phyloP scores from a whole-genome alignment of 1,140 invertebrate species.

The Calliopsis andreniformis region DNA sequence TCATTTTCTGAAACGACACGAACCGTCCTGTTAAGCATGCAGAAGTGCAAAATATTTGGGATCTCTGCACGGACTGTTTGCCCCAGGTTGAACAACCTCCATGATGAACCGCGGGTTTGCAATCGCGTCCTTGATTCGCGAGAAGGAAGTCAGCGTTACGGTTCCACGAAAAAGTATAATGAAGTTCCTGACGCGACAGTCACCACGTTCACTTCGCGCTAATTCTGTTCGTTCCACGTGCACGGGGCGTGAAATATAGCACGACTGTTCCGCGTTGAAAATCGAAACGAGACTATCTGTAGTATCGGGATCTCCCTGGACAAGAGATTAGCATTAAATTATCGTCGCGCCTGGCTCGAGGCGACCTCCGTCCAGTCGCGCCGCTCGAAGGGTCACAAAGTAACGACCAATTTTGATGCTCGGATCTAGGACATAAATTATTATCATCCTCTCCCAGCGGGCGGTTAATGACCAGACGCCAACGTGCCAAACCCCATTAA shows the following conservation, averaged over 20 bases:
- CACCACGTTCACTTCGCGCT: no score
- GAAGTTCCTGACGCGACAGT: background rate
- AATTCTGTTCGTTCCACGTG: no score
- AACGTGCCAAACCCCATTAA: constrained; percentile 31
- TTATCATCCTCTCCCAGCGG: constrained; percentile 30
- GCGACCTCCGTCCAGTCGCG: background rate
- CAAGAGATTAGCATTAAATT: constrained; percentile 34
- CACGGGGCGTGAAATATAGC: background rate
- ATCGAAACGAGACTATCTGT: background rate
- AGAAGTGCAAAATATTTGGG: no score
- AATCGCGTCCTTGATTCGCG: no score
- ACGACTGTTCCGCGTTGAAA: background rate
- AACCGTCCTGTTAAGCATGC: background rate
- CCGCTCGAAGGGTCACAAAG: constrained; percentile 9
- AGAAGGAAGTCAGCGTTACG: background rate
- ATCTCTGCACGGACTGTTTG: no score
- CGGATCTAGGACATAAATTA: constrained; percentile 39
- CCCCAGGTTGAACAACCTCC: no score
- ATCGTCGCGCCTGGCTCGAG: background rate
- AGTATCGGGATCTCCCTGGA: background rate
- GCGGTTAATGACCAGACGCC: constrained; percentile 30
- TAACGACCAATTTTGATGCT: constrained; percentile 36
- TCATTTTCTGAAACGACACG: constrained; percentile 86
- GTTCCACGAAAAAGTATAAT: background rate
- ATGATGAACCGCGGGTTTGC: no score